Conservation (phyloP, 2,797 vertebrate species). For the Chloroceryle inda region DNA sequence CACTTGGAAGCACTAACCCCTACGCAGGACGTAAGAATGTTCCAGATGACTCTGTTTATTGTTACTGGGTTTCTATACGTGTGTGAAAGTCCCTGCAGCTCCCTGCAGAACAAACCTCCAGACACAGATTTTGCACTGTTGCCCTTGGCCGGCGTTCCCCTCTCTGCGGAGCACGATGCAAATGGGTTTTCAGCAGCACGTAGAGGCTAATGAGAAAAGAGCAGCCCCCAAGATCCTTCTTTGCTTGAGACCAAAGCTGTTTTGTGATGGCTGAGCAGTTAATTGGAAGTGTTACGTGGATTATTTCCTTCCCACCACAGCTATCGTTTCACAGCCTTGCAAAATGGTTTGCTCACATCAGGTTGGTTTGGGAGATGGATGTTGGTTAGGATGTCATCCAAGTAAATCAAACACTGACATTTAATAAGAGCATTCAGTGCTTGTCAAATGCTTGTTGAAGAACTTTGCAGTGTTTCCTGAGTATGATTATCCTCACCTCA, state of each 20-base stretch:
- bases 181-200: not conserved
- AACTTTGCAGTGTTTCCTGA: not conserved
- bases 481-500: not conserved
- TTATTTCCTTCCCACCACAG: not conserved
- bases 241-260: not conserved
- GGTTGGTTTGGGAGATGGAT: not conserved
- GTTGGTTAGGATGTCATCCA: not conserved
- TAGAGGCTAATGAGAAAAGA: not conserved
- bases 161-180: not conserved
- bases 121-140: not conserved
- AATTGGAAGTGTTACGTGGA: not conserved
- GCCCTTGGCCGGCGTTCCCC: not conserved
- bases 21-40: fast-evolving
- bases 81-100: constrained; percentile 17
- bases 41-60: not conserved
- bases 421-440: not conserved
- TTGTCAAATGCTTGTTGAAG: not conserved
- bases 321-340: not conserved
- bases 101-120: constrained; percentile 1
- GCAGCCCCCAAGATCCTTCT: not conserved
- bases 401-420: not conserved
- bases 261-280: not conserved
- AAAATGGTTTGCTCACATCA: not conserved
- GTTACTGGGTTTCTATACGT: not conserved
- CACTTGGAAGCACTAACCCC: not conserved